Evolutionary conservation across 2,888 invertebrate genomes (phyloP), one percentile per base, ranked within the genome.

Genomic region (Apamea crenata): DNA sequence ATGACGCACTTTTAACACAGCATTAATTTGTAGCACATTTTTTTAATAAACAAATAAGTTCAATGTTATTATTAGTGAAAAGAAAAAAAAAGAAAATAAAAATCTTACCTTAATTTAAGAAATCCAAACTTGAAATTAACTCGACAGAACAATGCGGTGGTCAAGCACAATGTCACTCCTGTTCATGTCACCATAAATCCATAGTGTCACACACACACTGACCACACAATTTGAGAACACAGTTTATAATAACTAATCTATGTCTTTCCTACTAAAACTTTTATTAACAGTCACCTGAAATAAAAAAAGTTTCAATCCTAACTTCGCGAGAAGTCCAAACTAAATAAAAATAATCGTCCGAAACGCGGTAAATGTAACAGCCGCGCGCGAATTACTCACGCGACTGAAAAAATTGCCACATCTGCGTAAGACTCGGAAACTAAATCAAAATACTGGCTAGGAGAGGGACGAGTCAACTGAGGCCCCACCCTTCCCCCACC

Each of bases 361-460:
- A 92, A 93, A 92, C 92, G 92, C 93, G 90, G 90, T 89, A 93
- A 94, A 93, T 91, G 93, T 91, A 90, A 90, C 93, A 93, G 95
- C 89, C 95, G 96, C 96, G 96, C 96, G 96, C 96, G 95, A 92
- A 90, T 92, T 92, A 94, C 94, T 93, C 95, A 95, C 96, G 96
- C 96, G 96, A 96, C 97, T 97, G 96, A 96, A 97, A 97, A 96
- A 97, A 95, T 94, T 94, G 94, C 96, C 94, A 95, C 96, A 96
- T 95, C 96, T 95, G 95, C 96, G 96, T 96, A 96, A 96, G 96
- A 95, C 94, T 96, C 93, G 94, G 95, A 96, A 97, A 96, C 96
- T 97, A 97, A 97, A 96, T 97, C 96, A 97, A 96, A 97, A 97
- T 97, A 97, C 96, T 93, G 94, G 95, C 95, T 96, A 95, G 96